These are phyloP conservation scores for Pterostichus madidus DNA, from an alignment of 2,888 invertebrate species.

Conservation along the genomic window DNA sequence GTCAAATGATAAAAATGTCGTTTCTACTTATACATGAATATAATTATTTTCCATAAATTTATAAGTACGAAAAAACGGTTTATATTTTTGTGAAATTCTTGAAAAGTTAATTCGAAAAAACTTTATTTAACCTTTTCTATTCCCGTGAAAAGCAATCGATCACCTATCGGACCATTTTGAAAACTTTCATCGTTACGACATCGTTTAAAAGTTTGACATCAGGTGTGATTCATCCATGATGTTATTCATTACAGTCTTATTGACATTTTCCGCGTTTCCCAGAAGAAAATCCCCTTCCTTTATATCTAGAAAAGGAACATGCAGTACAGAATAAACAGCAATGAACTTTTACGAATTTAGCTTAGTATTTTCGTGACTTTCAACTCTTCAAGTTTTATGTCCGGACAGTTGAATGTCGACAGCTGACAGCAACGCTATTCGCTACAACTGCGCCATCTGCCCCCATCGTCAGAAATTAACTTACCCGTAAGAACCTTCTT, in stretches of 20 bases:
- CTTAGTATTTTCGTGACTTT: neutral
- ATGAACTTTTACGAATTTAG: conserved; percentile 35
- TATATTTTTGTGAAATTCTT: no score
- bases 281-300: conserved; percentile 12
- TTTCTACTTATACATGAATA: no score
- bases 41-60: no score
- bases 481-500: conserved; percentile 1
- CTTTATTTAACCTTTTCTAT: neutral
- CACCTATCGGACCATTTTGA: conserved; percentile 21
- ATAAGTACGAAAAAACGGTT: no score
- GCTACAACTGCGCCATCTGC: conserved; percentile 9
- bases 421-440: conserved; percentile 1
- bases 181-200: conserved; percentile 1
- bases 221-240: neutral
- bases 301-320: neutral
- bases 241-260: neutral
- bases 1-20: no score
- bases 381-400: neutral
- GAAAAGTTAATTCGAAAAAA: no score
- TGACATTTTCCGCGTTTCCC: conserved; percentile 31
- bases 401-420: neutral
- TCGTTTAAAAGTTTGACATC: conserved; percentile 37
- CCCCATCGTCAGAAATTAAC: neutral
- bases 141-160: conserved; percentile 17
- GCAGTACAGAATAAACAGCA: neutral